phyloP scores from a whole-genome alignment of 2,113 vertebrate genomes.

The Glaucidium brasilianum region DNA sequence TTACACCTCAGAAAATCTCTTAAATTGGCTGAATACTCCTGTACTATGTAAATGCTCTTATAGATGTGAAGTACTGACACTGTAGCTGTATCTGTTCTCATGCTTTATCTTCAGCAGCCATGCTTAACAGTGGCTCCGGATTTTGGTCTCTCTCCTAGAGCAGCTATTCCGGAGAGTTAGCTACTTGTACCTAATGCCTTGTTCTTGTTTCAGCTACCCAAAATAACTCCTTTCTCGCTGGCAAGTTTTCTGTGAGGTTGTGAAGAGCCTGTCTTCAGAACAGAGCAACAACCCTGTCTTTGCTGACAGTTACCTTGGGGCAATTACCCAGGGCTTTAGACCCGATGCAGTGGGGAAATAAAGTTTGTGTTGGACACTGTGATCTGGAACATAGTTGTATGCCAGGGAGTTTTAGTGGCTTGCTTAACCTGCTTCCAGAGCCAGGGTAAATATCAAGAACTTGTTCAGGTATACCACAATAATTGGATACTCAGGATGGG shows the following conservation, averaged over 20 bases:
- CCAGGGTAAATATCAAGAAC: neutral
- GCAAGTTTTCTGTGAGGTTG: neutral
- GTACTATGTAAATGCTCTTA: neutral
- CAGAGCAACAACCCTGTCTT: neutral
- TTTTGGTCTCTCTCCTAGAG: neutral
- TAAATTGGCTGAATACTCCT: neutral
- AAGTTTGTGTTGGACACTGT: neutral
- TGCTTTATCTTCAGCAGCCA: neutral
- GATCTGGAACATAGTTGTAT: neutral
- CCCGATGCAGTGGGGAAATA: neutral
- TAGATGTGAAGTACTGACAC: neutral
- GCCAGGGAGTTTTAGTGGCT: neutral
- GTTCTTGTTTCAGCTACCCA: neutral
- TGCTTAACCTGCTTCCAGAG: neutral
- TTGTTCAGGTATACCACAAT: neutral
- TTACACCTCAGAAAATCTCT: neutral
- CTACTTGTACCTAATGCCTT: neutral
- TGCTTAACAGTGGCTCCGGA: neutral
- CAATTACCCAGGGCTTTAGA: neutral
- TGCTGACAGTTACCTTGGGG: neutral
- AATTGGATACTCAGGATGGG: neutral
- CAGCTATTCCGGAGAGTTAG: neutral
- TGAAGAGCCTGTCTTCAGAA: neutral
- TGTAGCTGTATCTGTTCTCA: neutral
- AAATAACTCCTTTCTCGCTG: neutral